These are phyloP conservation scores for Leguminivora glycinivorella DNA, from an alignment of 1,140 invertebrate genomes.

Conservation along the genomic window DNA sequence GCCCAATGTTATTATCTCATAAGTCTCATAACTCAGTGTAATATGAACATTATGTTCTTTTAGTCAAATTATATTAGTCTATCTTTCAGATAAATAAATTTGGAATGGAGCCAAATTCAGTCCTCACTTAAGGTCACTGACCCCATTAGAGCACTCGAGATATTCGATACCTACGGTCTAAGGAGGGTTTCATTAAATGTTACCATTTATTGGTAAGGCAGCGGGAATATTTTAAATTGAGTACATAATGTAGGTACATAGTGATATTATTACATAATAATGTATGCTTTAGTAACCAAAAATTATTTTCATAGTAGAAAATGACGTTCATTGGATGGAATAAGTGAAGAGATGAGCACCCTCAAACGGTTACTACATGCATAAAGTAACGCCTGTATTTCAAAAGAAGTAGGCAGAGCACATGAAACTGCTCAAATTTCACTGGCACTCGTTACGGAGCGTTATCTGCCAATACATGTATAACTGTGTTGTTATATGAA, in stretches of 20 bases:
- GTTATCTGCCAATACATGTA: too few relatives aligned
- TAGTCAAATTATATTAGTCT: not conserved
- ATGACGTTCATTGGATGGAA: not conserved
- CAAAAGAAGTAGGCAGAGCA: too few relatives aligned
- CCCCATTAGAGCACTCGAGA: not conserved
- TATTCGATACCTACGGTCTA: conserved; percentile 18
- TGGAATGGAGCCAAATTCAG: conserved; percentile 1
- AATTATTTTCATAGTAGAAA: too few relatives aligned
- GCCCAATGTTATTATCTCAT: too few relatives aligned
- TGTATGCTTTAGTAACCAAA: not conserved
- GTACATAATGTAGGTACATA: not conserved
- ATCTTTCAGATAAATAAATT: not conserved
- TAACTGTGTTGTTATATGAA: too few relatives aligned
- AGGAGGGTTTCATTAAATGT: conserved; percentile 2
- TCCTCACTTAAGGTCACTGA: conserved; percentile 7
- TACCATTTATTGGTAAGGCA: not conserved
- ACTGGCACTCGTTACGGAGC: too few relatives aligned
- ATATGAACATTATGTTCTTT: not conserved
- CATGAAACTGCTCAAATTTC: too few relatives aligned
- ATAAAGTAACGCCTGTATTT: too few relatives aligned
- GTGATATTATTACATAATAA: not conserved
- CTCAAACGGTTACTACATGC: too few relatives aligned
- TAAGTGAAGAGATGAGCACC: too few relatives aligned
- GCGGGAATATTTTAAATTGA: not conserved
- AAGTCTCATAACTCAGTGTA: too few relatives aligned